phyloP scores from a whole-genome alignment of 2,113 vertebrate genomes.

The Gymnogyps californianus region DNA sequence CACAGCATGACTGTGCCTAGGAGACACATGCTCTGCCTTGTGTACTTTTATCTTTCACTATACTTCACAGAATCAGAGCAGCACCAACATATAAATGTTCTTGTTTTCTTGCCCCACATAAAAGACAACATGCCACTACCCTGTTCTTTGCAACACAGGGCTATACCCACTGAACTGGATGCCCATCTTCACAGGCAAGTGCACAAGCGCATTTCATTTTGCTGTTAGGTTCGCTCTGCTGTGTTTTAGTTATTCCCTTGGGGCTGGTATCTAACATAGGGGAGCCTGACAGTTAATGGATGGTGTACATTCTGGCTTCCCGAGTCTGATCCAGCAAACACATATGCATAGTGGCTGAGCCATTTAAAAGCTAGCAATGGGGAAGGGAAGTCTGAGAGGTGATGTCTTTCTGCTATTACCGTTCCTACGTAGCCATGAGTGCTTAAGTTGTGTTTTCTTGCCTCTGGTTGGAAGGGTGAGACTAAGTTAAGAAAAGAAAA shows the following conservation, averaged over 20 bases:
- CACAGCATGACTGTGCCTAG: conserved; percentile 36
- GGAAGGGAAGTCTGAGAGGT: neutral
- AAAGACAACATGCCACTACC: neutral
- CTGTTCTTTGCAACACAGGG: neutral
- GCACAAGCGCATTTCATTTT: neutral
- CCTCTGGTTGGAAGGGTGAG: neutral
- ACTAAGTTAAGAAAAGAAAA: neutral
- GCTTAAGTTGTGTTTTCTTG: neutral
- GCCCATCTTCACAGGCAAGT: conserved; percentile 20
- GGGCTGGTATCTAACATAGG: neutral
- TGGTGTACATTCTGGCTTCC: neutral
- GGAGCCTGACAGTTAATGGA: conserved; percentile 11
- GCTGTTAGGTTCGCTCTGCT: neutral
- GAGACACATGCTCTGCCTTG: conserved; percentile 51
- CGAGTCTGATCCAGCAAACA: neutral
- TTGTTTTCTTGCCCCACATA: conserved; percentile 49
- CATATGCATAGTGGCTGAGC: neutral
- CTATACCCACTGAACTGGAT: neutral
- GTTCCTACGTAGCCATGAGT: neutral
- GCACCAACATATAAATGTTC: conserved; percentile 30
- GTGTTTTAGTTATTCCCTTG: conserved; percentile 8
- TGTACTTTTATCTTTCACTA: conserved; percentile 58
- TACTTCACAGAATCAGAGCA: conserved; percentile 2
- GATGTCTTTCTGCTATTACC: neutral
- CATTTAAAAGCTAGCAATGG: neutral